Evolutionary conservation across 1,140 invertebrate genomes (phyloP), one percentile per base, ranked within the genome.

Genomic region (Meloidogyne exigua): DNA sequence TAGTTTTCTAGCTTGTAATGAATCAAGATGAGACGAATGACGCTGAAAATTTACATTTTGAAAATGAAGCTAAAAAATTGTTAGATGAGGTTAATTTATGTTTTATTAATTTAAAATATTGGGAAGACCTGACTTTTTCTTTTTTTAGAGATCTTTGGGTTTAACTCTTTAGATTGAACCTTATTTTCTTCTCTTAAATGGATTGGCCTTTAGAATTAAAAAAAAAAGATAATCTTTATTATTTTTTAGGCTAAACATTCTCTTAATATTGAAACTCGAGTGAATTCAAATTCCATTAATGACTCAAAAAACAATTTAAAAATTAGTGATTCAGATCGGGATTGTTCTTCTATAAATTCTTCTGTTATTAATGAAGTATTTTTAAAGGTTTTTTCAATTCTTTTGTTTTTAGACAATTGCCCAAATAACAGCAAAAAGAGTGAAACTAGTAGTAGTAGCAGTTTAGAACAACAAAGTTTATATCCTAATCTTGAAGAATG

Each of bases 401-500:
- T 44, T 3, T 44, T 18, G 15, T 44, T 57, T 57, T n/a, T 7
- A 57, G 49, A 57, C 49, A 57, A 57, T 57, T 57, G n/a, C 4
- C 5, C 18, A 57, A 57, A 23, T 44, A 26, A 62, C 69, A 28
- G 12, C 39, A 25, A 42, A 32, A 4, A 44, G 26, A 49, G n/a
- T n/a, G 21, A 1, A 4, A 28, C 39, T 15, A 28, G 69, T 26
- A 71, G 44, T 44, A 62, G 18, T 15, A 57, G 44, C 69, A 32
- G 25, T 69, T 39, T 25, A 12, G 69, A 62, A n/a, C 69, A 71
- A 71, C 49, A 57, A 57, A n/a, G 9, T 57, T 71, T 71, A 62
- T 71, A 71, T 28, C 69, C 69, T 25, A 71, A 71, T 62, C 28
- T 71, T 71, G 69, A 44, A 26, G 69, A 71, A 21, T 71, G 69